A percentile compares a stretch with the other conserved stretches of the same genome.
Evolutionary conservation across 2,797 vertebrate genomes (phyloP).

Genomic region (Enteromius trimaculatus): DNA sequence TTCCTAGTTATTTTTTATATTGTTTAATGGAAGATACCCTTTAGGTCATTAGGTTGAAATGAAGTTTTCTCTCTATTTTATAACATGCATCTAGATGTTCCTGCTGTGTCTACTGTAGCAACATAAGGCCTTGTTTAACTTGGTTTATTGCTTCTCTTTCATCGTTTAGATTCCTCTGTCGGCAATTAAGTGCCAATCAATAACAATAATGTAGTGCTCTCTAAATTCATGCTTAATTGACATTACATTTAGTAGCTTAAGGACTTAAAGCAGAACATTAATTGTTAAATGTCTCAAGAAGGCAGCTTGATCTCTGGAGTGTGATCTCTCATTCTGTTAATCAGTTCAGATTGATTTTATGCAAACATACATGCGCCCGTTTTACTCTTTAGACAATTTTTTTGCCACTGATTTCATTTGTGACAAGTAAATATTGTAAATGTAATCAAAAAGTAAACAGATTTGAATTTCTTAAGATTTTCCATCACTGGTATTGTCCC

Average conservation of each 20-base stretch:
- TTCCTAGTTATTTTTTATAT: not conserved
- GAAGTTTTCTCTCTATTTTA: not conserved
- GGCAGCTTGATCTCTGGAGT: conserved; percentile 11
- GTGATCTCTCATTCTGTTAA: not conserved
- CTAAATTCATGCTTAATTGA: conserved; percentile 6
- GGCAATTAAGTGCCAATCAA: conserved; percentile 23
- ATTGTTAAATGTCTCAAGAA: not conserved
- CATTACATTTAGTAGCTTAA: not conserved
- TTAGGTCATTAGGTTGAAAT: not conserved
- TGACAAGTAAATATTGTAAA: not conserved
- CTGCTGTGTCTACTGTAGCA: not conserved
- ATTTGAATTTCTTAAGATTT: not conserved
- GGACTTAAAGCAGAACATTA: conserved; percentile 6
- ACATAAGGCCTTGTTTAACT: not conserved
- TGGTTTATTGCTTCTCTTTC: not conserved
- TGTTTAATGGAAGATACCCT: not conserved
- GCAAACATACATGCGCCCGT: not conserved
- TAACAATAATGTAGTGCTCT: conserved; percentile 26
- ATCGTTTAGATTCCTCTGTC: not conserved
- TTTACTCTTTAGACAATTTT: not conserved
- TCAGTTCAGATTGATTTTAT: conserved; percentile 8
- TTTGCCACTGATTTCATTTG: not conserved
- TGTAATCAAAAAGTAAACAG: not conserved
- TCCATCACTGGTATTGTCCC: not conserved
- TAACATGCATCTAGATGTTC: not conserved